Percentiles rank a stretch among this genome's conserved stretches.
Conservation (phyloP, 1,140 invertebrate genomes). For the Danaus melanippus region DNA sequence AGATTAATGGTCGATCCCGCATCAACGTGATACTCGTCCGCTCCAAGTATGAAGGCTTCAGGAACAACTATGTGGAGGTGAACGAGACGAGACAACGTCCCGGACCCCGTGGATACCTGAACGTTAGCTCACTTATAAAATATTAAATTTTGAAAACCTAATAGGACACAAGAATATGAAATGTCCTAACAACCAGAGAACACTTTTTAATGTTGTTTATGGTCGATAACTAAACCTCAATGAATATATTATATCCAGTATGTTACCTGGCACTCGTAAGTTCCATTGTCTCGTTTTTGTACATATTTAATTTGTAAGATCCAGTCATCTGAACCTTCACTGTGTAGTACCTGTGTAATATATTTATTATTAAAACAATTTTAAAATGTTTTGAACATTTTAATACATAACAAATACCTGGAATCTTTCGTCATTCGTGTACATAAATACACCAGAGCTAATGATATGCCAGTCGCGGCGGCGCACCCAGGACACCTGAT, state of each 20-base stretch:
- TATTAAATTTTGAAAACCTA: too few relatives aligned
- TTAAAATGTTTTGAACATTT: not conserved
- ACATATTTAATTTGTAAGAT: constrained; percentile 95
- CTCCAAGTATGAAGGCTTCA: constrained; percentile 89
- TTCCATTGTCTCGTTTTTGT: constrained; percentile 91
- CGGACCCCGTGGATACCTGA: constrained; percentile 87
- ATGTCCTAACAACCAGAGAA: not conserved
- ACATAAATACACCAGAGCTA: constrained; percentile 89
- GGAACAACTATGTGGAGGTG: constrained; percentile 90
- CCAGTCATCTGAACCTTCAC: constrained; percentile 81
- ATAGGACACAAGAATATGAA: too few relatives aligned
- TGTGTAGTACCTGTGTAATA: constrained; percentile 67
- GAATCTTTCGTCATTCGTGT: constrained; percentile 93
- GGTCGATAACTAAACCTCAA: not conserved
- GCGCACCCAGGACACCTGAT: constrained; percentile 93
- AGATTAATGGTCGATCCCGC: constrained; percentile 90
- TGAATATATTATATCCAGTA: not conserved
- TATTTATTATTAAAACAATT: constrained; percentile 1
- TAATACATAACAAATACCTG: constrained; percentile 56
- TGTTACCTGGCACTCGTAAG: constrained; percentile 95
- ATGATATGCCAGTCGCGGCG: constrained; percentile 93
- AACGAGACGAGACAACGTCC: constrained; percentile 88
- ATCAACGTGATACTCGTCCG: constrained; percentile 91
- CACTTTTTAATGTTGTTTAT: not conserved
- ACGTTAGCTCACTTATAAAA: not conserved